phyloP scores from a whole-genome alignment of 2,888 invertebrate species.

The Platycheirus albimanus region DNA sequence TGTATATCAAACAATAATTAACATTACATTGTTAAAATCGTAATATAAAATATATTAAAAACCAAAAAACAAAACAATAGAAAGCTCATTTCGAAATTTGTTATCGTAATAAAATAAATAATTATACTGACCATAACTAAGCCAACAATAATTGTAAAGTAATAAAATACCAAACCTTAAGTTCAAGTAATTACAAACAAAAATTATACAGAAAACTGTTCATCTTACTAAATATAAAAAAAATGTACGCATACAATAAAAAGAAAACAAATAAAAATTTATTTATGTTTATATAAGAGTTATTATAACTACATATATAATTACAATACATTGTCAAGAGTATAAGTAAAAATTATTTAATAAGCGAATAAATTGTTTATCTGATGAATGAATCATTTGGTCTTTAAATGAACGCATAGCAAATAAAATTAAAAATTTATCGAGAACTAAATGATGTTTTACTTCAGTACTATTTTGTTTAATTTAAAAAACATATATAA shows the following conservation, averaged over 20 bases:
- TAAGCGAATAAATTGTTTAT: conserved; percentile 21
- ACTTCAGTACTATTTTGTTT: no score
- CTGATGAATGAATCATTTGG: conserved; percentile 36
- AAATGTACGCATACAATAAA: conserved; percentile 27
- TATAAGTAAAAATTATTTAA: neutral
- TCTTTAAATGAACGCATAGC: conserved; percentile 47
- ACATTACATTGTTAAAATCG: conserved; percentile 56
- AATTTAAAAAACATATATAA: no score
- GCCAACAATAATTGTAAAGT: conserved; percentile 45
- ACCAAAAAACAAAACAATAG: conserved; percentile 53
- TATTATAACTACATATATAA: conserved; percentile 32
- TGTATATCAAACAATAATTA: conserved; percentile 30
- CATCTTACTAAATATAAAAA: conserved; percentile 6
- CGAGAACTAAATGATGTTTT: neutral
- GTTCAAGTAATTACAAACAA: conserved; percentile 48
- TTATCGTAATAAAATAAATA: conserved; percentile 21
- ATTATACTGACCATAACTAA: conserved; percentile 8
- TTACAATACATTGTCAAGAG: conserved; percentile 19
- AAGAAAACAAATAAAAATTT: no score
- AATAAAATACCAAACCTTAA: conserved; percentile 56
- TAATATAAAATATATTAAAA: conserved; percentile 41
- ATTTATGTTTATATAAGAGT: no score
- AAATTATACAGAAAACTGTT: neutral
- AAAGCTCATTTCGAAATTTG: conserved; percentile 26
- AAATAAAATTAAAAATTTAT: conserved; percentile 52